Evolutionary conservation across 2,797 vertebrate species (phyloP).

Genomic region (Otolemur crassicaudatus): DNA sequence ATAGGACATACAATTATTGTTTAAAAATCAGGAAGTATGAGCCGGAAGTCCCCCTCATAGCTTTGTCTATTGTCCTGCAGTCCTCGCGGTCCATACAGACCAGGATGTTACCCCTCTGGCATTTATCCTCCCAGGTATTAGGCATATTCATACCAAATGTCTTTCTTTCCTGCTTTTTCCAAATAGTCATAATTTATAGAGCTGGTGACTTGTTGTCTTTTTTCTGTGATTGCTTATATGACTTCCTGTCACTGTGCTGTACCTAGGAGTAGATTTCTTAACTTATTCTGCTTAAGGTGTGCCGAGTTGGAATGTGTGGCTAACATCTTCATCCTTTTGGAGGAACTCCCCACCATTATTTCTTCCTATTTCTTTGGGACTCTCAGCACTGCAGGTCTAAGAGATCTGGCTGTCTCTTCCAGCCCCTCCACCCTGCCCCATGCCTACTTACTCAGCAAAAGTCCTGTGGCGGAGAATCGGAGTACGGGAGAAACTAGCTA

Average conservation of each 20-base stretch:
- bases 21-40: neutral
- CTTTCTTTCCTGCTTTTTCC: neutral
- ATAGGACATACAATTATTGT: neutral
- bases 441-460: neutral
- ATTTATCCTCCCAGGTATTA: neutral
- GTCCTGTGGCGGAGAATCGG: neutral
- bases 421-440: fast-evolving
- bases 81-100: neutral
- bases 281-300: neutral
- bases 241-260: neutral
- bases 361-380: neutral
- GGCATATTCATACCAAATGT: neutral
- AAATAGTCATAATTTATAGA: neutral
- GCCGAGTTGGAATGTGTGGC: neutral
- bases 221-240: neutral
- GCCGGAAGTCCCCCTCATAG: neutral
- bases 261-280: neutral
- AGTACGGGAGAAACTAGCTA: neutral
- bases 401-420: neutral
- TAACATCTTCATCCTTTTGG: neutral
- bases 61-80: neutral
- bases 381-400: too few species aligned
- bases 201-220: neutral
- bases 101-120: too few species aligned
- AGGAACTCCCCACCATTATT: neutral